A percentile compares a stretch with the other conserved stretches of the same genome.
These are phyloP conservation scores for Galerucella pusilla DNA, from an alignment of 2,888 invertebrate species.

Conservation along the genomic window DNA sequence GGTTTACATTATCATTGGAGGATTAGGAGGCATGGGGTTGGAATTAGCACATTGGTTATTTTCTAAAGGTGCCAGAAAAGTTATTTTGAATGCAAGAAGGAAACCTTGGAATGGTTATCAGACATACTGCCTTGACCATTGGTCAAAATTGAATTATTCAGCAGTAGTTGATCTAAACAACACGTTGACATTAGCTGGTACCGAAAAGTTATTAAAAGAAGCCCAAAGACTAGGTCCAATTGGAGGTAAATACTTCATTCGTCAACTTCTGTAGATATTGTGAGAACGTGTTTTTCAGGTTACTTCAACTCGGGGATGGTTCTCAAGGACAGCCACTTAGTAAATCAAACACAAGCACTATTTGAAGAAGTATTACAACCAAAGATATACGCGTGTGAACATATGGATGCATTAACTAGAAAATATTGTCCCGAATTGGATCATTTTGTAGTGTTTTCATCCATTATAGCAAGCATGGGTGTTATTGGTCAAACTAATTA, in stretches of 20 bases:
- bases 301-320: conserved; percentile 63
- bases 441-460: conserved; percentile 51
- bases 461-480: conserved; percentile 47
- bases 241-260: conserved; percentile 63
- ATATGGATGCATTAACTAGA: conserved; percentile 69
- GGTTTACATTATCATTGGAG: conserved; percentile 62
- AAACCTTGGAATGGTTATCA: conserved; percentile 72
- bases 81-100: conserved; percentile 71
- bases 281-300: conserved; percentile 27
- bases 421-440: conserved; percentile 59
- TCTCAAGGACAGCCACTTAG: conserved; percentile 67
- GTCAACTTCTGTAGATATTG: no score
- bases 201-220: conserved; percentile 61
- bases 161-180: conserved; percentile 62
- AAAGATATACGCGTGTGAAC: conserved; percentile 70
- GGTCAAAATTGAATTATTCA: conserved; percentile 58
- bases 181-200: conserved; percentile 58
- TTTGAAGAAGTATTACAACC: conserved; percentile 68
- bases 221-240: conserved; percentile 66
- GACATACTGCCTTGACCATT: conserved; percentile 59
- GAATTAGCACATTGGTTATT: conserved; percentile 73
- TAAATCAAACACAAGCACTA: conserved; percentile 67
- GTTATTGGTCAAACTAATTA: conserved; percentile 52
- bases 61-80: conserved; percentile 69
- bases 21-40: conserved; percentile 75